These are phyloP conservation scores for Nemopilema nomurai DNA, from an alignment of 30 jellyfish, hydroid and myxozoan species.

Conservation along the genomic window DNA sequence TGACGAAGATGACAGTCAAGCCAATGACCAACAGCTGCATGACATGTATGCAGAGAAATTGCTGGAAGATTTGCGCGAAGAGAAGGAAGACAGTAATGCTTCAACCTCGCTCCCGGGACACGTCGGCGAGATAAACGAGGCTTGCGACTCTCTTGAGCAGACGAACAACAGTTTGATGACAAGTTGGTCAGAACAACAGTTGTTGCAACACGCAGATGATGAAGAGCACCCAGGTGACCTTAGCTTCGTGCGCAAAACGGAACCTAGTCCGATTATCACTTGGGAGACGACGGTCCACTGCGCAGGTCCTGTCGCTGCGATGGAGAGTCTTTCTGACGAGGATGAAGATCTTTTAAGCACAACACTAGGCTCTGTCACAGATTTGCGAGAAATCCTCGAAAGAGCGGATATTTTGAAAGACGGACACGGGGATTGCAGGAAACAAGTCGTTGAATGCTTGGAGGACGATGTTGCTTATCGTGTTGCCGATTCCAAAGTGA, in stretches of 20 bases:
- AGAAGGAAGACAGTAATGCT: neutral
- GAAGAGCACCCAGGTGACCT: constrained; percentile 20
- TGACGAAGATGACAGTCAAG: neutral
- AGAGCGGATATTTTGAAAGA: neutral
- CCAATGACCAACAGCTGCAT: neutral
- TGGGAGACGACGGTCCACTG: constrained; percentile 22
- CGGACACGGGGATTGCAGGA: neutral
- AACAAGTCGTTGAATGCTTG: neutral
- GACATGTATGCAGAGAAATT: too few species aligned
- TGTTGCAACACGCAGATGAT: neutral
- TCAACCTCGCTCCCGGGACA: neutral
- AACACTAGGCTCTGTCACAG: constrained; percentile 60
- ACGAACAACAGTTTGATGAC: constrained; percentile 41
- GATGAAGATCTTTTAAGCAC: constrained; percentile 45
- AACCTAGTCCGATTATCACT: constrained; percentile 50
- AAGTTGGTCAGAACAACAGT: constrained; percentile 62
- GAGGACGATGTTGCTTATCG: neutral
- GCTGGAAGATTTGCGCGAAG: neutral
- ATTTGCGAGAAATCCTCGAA: constrained; percentile 46
- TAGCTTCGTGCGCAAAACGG: neutral
- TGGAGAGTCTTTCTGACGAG: neutral
- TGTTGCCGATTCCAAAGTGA: neutral
- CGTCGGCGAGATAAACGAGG: constrained; percentile 6
- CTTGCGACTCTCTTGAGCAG: constrained; percentile 22
- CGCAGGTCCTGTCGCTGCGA: neutral